Evolutionary conservation across 1,140 invertebrate species (phyloP), one percentile per base, ranked within the genome.

Genomic region (Charaxes varanes): DNA sequence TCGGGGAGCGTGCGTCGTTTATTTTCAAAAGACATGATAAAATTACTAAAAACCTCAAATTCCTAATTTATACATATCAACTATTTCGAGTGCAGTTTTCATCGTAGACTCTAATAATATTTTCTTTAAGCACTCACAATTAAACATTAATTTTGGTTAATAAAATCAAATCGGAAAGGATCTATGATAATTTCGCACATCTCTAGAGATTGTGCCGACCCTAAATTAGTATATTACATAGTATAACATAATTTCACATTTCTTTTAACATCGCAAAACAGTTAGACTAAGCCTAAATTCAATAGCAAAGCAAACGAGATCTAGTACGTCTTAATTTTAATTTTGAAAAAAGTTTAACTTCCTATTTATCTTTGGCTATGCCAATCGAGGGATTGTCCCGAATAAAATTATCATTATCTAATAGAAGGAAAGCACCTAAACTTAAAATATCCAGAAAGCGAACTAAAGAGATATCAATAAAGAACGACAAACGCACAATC

Each of bases 1-100:
- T 77, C 60, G 78, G 76, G 78, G 76, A 74, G 78, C 71, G 74
- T 82, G 78, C 72, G 64, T 72, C 69, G 53, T 64, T 67, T 64
- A 68, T 58, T 64, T n/a, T 69, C 49, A 57, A 70, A 64, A 68
- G 45, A 68, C 60, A 63, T n/a, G 33, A 21, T 77, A 66, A 70
- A 78, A 73, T 78, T 67, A 73, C 56, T 54, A 70, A 65, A 80
- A 74, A 74, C 64, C 62, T 81, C 70, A 71, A 74, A 81, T 77
- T 58, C 63, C 68, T 78, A 80, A 71, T 64, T 68, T 56, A 62
- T 68, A 52, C 53, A 62, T 77, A 79, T 55, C 42, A 65, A 66
- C 66, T 77, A 80, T 71, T 41, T 45, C 57, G 78, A 82, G 78
- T 82, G 78, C 78, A 58, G 54, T 63, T 54, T 67, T 42, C 30